Conservation (phyloP, 2,113 vertebrate genomes). For the Hystrix brachyura region DNA sequence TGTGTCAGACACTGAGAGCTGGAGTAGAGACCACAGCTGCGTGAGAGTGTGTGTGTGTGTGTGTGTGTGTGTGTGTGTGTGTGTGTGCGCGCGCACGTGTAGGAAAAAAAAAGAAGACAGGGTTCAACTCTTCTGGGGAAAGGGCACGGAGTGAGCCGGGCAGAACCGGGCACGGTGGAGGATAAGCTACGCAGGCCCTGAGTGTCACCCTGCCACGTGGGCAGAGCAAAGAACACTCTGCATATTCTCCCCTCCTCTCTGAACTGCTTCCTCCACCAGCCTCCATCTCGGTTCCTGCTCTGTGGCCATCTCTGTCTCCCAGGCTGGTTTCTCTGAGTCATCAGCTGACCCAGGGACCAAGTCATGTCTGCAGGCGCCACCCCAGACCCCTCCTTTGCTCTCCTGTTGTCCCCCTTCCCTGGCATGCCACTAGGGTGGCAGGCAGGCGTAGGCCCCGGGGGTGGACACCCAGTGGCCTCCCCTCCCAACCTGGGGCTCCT, state of each 20-base stretch:
- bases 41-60: neutral
- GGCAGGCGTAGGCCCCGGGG: rapidly evolving
- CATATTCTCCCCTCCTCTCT: neutral
- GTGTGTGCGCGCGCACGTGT: no score
- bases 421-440: rapidly evolving
- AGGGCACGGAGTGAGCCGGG: neutral
- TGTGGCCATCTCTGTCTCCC: neutral
- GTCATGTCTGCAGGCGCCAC: neutral
- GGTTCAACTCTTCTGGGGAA: neutral
- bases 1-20: neutral
- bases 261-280: neutral
- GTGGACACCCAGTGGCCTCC: neutral
- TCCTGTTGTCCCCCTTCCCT: neutral
- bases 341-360: neutral
- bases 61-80: neutral
- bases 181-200: neutral
- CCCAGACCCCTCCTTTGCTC: neutral
- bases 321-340: neutral
- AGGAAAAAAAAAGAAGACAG: neutral
- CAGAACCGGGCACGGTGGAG: neutral
- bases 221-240: neutral
- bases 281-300: neutral
- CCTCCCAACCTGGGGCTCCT: neutral
- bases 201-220: neutral
- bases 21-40: neutral